Evolutionary conservation across 2,113 vertebrate species (phyloP).

Genomic region (Illadopsis cleaveri): DNA sequence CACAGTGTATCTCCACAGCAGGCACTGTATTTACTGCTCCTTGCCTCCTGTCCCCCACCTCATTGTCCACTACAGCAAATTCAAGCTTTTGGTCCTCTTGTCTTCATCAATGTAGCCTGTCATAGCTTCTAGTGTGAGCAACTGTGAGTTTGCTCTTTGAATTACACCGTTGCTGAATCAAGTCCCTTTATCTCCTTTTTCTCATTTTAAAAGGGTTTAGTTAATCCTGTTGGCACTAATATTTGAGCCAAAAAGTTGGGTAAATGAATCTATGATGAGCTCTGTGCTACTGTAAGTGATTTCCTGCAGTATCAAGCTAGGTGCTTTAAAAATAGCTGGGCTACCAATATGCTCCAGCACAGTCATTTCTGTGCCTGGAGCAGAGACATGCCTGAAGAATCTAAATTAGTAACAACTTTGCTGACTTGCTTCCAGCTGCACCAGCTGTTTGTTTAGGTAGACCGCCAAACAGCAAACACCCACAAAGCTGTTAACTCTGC

Average conservation of each 20-base stretch:
- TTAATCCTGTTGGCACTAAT: constrained; percentile 9
- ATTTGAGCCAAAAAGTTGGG: neutral
- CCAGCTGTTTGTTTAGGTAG: constrained; percentile 49
- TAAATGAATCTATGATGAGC: neutral
- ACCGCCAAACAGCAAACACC: constrained; percentile 22
- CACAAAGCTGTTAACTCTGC: constrained; percentile 41
- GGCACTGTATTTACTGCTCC: neutral
- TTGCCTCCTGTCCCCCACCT: neutral
- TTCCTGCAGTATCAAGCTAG: neutral
- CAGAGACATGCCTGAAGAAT: neutral
- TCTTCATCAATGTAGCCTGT: neutral
- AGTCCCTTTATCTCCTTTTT: constrained; percentile 6
- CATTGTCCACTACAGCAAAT: neutral
- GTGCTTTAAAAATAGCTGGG: neutral
- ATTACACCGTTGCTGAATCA: neutral
- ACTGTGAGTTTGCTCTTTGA: neutral
- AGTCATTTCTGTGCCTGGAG: neutral
- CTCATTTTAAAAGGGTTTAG: neutral
- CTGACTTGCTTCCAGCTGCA: constrained; percentile 30
- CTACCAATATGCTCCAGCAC: neutral
- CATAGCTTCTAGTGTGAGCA: neutral
- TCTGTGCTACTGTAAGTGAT: neutral
- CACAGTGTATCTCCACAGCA: neutral
- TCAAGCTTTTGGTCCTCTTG: neutral
- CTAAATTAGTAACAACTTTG: neutral